Base-by-base conservation (phyloP, 2,113 vertebrate genomes). In the Apeltes quadracus region DNA sequence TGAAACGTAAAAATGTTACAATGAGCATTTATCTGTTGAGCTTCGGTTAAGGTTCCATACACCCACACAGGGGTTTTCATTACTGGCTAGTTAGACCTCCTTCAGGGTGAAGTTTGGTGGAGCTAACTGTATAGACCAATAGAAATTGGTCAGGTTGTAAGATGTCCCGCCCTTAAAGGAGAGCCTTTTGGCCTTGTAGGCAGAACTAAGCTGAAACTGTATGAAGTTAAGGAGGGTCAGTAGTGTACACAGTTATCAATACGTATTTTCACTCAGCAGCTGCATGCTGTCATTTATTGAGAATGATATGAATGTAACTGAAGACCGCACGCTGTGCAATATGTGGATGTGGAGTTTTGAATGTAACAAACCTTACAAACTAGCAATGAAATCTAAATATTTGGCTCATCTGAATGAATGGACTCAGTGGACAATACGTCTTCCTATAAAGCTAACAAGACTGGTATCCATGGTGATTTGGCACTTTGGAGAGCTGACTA, bases 291-390 rank as follows among this genome's bases (percentile, higher is more conserved):
- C 32, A 38, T 43, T 29, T 27, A 25, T 65, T 32, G 18, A 58
- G 57, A 36, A 27, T 27, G 20, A 4, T n/a, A 63, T 53, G 68
- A 68, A 38, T 53, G 5, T 22, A 43, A 43, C n/a, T 69, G 16
- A 48, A 54, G 23, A n/a, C n/a, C n/a, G 48, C 39, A 41, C 29
- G 41, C 39, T 56, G 9, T 13, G 48, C 16, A 39, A 51, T 62
- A 14, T 66, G 57, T 68, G 43, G 39, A 46, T 29, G 22, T 41
- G 46, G 36, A 62, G 67, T 43, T 75, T 25, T 84, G 46, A 85
- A 77, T 83, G 61, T 77, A 72, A 73, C 18, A 46, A 75, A 46
- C 72, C 78, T 85, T 79, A 79, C 48, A 46, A 69, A 79, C 13
- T 20, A 72, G 34, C n/a, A 27, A 61, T 72, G 57, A 57, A 51